Evolutionary conservation across 2,888 invertebrate genomes (phyloP), one percentile per base, ranked within the genome.

Genomic region (Drosophila basisetae): DNA sequence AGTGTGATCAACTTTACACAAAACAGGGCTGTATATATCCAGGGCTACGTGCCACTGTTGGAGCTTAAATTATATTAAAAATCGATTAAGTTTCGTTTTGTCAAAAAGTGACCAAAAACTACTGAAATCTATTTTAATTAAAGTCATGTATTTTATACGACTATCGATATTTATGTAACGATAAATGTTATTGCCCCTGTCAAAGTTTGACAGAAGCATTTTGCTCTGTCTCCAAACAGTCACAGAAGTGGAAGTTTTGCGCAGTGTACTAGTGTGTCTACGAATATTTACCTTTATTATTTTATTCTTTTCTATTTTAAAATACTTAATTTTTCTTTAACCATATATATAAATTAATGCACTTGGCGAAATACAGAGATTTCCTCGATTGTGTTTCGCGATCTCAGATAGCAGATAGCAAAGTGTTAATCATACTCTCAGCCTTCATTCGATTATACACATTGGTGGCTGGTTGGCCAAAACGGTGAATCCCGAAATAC

Each of bases 1-100:
- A 61, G 39, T 62, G 30, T 60, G 54, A 54, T 58, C 41, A 47
- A 66, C 43, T 66, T 50, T 65, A 18, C 52, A 56, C 13, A 64
- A 54, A 41, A 56, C 79, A 78, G 79, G 35, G 64, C 9, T 73
- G 79, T 58, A n/a, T 31, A 9, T 0, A 5, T 7, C 60, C 31
- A 76, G 76, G 69, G 69, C 43, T 68, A 4, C 39, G 18, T 9
- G 9, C 10, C 37, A 16, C 5, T 16, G 30, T 2, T 31, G 7
- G 4, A 10, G 22, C 16, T n/a, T 28, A 50, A 49, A 33, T 28
- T 62, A 50, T 31, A 10, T 31, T 37, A 11, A 18, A 11, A 39
- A 39, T 55, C 25, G 7, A 13, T 22, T 47, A 22, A n/a, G 11
- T 11, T 43, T 43, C 7, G 11, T 2, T 47, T 47, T 47, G n/a